Conservation (phyloP, 2,113 vertebrate species). For the Cynopterus brachyotis region DNA sequence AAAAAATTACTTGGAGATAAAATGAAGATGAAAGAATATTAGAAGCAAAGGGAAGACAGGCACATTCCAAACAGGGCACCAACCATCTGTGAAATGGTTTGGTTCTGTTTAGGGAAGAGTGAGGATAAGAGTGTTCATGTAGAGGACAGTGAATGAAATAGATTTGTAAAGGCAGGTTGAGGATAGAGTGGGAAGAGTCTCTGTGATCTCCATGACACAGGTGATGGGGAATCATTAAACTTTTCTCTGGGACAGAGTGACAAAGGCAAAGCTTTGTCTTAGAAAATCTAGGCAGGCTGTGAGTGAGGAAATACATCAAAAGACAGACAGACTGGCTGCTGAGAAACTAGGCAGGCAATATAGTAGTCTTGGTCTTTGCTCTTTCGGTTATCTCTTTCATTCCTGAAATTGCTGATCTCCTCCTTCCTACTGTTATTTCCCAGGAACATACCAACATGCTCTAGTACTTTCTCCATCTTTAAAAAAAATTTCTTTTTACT, state of each 20-base stretch:
- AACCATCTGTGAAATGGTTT: background rate
- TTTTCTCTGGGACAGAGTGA: background rate
- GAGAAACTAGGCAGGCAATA: background rate
- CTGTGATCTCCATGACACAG: background rate
- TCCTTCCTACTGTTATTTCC: background rate
- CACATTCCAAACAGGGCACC: background rate
- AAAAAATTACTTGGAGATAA: slow-evolving; percentile 15
- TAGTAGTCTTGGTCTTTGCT: background rate
- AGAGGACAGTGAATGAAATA: background rate
- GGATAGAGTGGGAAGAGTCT: background rate
- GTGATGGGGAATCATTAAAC: background rate
- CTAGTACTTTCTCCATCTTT: background rate
- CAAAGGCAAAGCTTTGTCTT: background rate
- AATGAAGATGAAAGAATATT: background rate
- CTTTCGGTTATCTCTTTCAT: background rate
- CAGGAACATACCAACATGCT: background rate
- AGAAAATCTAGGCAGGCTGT: background rate
- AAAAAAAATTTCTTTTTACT: background rate
- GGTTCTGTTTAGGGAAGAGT: background rate
- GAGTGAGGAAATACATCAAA: background rate
- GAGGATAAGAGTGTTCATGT: background rate
- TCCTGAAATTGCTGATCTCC: background rate
- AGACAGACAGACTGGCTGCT: background rate
- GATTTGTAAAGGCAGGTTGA: background rate
- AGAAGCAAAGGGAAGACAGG: background rate